Percentiles rank a stretch among this genome's conserved stretches.
These are phyloP conservation scores for Kuschelorhynchus macadamiae DNA, from an alignment of 2,888 invertebrate genomes.

Conservation along the genomic window DNA sequence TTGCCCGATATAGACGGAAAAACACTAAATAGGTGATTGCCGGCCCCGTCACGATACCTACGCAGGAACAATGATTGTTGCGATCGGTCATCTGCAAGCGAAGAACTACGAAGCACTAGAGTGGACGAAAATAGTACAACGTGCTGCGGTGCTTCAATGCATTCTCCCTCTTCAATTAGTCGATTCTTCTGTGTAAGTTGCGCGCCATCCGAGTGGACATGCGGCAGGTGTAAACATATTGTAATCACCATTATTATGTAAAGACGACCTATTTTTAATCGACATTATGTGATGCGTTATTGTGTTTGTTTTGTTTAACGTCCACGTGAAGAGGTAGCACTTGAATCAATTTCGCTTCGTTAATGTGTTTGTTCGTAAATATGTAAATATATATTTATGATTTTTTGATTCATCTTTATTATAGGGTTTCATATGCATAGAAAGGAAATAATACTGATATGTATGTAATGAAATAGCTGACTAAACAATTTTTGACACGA, in stretches of 20 bases:
- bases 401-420: too few species aligned
- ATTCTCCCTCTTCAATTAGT: slow-evolving; percentile 30
- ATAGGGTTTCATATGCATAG: too few species aligned
- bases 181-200: slow-evolving; percentile 20
- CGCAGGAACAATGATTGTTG: not conserved
- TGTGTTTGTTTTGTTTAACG: too few species aligned
- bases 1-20: slow-evolving; percentile 2
- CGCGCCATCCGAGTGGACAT: not conserved
- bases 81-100: slow-evolving; percentile 9
- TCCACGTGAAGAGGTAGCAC: too few species aligned
- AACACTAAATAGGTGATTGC: not conserved
- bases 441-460: too few species aligned
- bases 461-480: too few species aligned
- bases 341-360: too few species aligned
- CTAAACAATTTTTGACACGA: too few species aligned
- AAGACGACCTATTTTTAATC: not conserved
- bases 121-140: slow-evolving; percentile 1
- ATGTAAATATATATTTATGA: too few species aligned
- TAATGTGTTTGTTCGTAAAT: too few species aligned
- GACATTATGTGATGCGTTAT: too few species aligned
- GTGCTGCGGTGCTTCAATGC: slow-evolving; percentile 11
- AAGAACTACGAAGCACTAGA: slow-evolving; percentile 33
- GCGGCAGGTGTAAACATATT: too few species aligned
- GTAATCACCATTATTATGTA: slow-evolving; percentile 1
- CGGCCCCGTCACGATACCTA: slow-evolving; percentile 6